Conservation (phyloP, 2,113 vertebrate genomes). For the Sakesphorus luctuosus region DNA sequence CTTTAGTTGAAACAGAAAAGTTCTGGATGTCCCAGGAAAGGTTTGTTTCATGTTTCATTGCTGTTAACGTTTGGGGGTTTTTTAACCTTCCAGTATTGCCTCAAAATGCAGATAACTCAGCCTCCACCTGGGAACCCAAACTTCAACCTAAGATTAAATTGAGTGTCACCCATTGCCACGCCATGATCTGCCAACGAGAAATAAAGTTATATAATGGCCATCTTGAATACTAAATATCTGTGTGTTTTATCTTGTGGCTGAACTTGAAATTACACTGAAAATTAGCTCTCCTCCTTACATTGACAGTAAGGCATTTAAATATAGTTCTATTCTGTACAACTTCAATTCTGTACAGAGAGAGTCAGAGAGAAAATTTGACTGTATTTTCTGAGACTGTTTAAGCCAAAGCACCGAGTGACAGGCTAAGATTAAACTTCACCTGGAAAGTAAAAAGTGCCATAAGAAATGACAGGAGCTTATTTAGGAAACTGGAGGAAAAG, state of each 20-base stretch:
- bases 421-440: background rate
- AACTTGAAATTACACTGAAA: background rate
- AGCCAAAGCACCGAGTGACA: background rate
- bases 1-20: background rate
- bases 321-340: background rate
- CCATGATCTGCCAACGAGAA: constrained; percentile 46
- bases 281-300: background rate
- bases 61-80: background rate
- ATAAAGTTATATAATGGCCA: background rate
- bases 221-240: background rate
- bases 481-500: background rate
- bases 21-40: background rate
- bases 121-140: constrained; percentile 50
- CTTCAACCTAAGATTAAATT: constrained; percentile 21
- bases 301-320: background rate
- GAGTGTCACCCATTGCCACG: constrained; percentile 57
- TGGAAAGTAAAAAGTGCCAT: background rate
- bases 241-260: background rate
- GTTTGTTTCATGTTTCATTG: background rate
- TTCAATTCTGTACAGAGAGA: background rate
- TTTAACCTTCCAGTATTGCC: constrained; percentile 60
- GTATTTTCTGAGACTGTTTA: background rate
- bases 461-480: background rate
- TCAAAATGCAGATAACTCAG: constrained; percentile 65
- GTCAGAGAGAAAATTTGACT: background rate